Conservation (phyloP, 1,140 invertebrate genomes). For the Cherax quadricarinatus region DNA sequence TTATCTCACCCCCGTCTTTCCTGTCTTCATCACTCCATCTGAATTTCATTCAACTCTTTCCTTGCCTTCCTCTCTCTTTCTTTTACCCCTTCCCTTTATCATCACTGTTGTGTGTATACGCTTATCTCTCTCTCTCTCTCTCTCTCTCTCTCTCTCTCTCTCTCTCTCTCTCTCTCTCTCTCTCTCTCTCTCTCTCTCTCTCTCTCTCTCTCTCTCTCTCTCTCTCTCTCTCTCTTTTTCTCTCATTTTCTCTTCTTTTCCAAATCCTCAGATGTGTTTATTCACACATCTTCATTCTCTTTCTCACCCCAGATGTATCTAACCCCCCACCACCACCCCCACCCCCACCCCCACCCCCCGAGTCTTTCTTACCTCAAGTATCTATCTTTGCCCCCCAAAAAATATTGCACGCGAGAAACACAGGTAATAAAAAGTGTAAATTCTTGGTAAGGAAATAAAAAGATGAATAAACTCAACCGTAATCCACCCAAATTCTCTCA, state of each 20-base stretch:
- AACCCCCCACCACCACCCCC: too few species aligned
- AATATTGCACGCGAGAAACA: too few species aligned
- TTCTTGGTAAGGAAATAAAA: too few species aligned
- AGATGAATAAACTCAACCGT: too few species aligned
- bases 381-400: too few species aligned
- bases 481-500: too few species aligned
- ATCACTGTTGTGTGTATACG: neutral
- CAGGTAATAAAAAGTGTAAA: too few species aligned
- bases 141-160: slow-evolving; percentile 33
- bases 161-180: slow-evolving; percentile 35
- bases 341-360: too few species aligned
- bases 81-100: neutral
- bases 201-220: slow-evolving; percentile 23
- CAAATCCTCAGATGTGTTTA: too few species aligned
- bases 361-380: too few species aligned
- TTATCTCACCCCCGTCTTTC: neutral
- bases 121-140: neutral
- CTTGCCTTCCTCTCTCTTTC: neutral
- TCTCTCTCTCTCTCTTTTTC: slow-evolving; percentile 13
- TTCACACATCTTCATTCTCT: too few species aligned
- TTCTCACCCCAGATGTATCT: too few species aligned
- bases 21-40: neutral
- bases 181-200: slow-evolving; percentile 31
- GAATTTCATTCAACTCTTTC: neutral
- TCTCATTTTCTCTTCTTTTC: neutral